Percentiles rank a stretch among this genome's conserved stretches.
These are phyloP conservation scores for Stegophylla sp. DNA, from an alignment of 2,888 invertebrate species.

Conservation along the genomic window DNA sequence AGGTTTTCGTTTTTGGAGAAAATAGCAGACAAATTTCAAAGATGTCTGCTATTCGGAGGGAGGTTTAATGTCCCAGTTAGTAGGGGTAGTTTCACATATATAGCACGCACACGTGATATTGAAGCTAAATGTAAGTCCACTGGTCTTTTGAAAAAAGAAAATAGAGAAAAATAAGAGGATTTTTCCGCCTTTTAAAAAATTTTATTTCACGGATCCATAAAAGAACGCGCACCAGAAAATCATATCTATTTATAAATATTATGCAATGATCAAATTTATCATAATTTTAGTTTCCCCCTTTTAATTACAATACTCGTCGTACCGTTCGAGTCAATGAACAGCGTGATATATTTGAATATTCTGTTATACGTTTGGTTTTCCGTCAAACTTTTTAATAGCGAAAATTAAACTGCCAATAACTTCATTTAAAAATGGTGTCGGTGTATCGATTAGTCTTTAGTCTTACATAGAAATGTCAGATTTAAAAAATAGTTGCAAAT, in stretches of 20 bases:
- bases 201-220: background rate
- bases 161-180: no score
- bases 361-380: background rate
- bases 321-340: constrained; percentile 24
- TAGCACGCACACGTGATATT: background rate
- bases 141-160: no score
- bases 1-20: no score
- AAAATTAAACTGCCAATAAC: constrained; percentile 1
- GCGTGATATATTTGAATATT: background rate
- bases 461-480: no score
- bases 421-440: constrained; percentile 26
- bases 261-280: background rate
- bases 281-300: background rate
- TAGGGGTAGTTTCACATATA: no score
- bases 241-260: no score
- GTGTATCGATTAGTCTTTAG: background rate
- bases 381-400: background rate
- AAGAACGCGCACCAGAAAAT: no score
- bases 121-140: background rate
- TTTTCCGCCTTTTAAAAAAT: background rate
- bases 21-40: no score
- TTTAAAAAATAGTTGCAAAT: no score
- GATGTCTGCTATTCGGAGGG: no score
- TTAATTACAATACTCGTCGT: background rate
- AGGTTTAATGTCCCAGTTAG: no score